Evolutionary conservation across 2,113 vertebrate genomes (phyloP).

Genomic region (Megalops atlanticus): DNA sequence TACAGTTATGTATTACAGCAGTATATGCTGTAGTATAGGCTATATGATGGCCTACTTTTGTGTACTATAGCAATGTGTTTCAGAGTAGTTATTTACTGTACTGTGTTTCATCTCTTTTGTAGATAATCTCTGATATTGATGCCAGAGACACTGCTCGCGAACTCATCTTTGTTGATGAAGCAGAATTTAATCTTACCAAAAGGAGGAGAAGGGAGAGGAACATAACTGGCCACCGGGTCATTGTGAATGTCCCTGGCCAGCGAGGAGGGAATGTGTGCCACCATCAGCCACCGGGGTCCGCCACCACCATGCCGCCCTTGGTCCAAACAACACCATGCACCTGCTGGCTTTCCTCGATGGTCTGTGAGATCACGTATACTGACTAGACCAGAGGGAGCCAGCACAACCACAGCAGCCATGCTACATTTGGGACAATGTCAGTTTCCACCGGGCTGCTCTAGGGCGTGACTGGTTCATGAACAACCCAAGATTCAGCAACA

Average conservation of each 20-base stretch:
- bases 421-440: slow-evolving; percentile 13
- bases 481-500: too few relatives aligned
- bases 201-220: slow-evolving; percentile 3
- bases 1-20: too few relatives aligned
- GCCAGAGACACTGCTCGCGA: background rate
- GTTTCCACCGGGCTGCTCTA: slow-evolving; percentile 28
- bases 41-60: background rate
- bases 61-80: too few relatives aligned
- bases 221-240: slow-evolving; percentile 9
- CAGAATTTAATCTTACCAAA: slow-evolving; percentile 12
- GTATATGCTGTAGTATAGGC: too few relatives aligned
- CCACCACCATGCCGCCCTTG: slow-evolving; percentile 1
- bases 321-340: slow-evolving; percentile 7
- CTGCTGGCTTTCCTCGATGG: slow-evolving; percentile 13
- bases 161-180: slow-evolving; percentile 18
- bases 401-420: slow-evolving; percentile 10
- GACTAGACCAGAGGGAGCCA: slow-evolving; percentile 12
- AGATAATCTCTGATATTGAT: slow-evolving; percentile 18
- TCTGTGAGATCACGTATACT: background rate
- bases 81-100: slow-evolving; percentile 24
- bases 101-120: slow-evolving; percentile 9
- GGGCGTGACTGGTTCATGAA: slow-evolving; percentile 18
- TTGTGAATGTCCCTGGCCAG: background rate
- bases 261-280: background rate
- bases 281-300: background rate